Percentiles rank a stretch among this genome's conserved stretches.
These are phyloP conservation scores for Drosophila busckii DNA, from an alignment of 1,140 invertebrate genomes.

Conservation along the genomic window DNA sequence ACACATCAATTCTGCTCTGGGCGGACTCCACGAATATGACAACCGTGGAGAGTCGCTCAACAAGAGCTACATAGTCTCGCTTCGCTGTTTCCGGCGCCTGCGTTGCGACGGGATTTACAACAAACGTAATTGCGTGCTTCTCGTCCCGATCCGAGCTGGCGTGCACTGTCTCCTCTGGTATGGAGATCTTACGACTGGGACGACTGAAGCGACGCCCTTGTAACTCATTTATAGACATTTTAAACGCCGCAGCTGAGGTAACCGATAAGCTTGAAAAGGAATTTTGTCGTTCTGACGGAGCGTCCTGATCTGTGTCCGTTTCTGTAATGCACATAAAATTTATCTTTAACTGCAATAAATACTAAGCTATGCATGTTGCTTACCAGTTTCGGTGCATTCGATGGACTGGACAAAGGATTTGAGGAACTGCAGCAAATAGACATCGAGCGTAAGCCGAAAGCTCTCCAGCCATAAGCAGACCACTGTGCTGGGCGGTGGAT, in stretches of 20 bases:
- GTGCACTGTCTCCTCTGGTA: conserved; percentile 70
- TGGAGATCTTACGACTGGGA: conserved; percentile 40
- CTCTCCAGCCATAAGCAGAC: conserved; percentile 60
- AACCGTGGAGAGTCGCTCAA: conserved; percentile 30
- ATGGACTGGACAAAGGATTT: conserved; percentile 21
- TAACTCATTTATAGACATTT: conserved; percentile 10
- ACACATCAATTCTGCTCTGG: conserved; percentile 43
- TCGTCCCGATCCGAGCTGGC: conserved; percentile 69
- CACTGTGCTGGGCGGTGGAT: conserved; percentile 35
- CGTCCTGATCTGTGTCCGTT: conserved; percentile 17
- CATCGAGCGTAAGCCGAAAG: conserved; percentile 43
- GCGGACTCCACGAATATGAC: conserved; percentile 52
- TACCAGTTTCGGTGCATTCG: conserved; percentile 30
- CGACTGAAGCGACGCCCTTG: conserved; percentile 37
- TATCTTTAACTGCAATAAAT: not conserved
- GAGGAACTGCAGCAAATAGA: conserved; percentile 60
- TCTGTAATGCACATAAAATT: conserved; percentile 12
- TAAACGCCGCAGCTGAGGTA: conserved; percentile 15
- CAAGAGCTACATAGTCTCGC: conserved; percentile 15
- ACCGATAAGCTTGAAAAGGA: conserved; percentile 33
- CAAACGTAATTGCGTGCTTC: too few species aligned
- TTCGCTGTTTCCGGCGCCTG: conserved; percentile 3
- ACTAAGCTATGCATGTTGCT: not conserved
- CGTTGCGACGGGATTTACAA: too few species aligned
- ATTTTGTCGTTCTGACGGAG: conserved; percentile 19